These are phyloP conservation scores for Notodromas monacha DNA, from an alignment of 2,888 invertebrate species.

Conservation along the genomic window DNA sequence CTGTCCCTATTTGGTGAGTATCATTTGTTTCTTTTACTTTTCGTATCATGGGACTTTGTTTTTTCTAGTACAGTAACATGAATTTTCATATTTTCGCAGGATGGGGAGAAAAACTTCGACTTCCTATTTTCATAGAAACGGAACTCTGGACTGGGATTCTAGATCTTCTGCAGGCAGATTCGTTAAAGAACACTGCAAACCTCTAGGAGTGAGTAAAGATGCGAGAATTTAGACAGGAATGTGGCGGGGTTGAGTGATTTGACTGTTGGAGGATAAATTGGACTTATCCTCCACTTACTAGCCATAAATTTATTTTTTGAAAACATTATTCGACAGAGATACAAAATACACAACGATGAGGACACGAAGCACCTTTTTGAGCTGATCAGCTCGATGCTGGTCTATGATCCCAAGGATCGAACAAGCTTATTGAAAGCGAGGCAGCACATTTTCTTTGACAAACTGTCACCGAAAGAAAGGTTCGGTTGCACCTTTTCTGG, in stretches of 20 bases:
- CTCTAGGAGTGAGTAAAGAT: too few species aligned
- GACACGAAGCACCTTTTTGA: not conserved
- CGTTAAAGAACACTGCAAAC: too few species aligned
- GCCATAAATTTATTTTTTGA: too few species aligned
- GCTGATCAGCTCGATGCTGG: not conserved
- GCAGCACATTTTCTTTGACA: constrained; percentile 1
- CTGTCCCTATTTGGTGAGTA: constrained; percentile 22
- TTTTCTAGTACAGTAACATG: too few species aligned
- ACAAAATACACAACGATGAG: not conserved
- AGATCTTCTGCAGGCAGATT: too few species aligned
- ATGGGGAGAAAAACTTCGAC: constrained; percentile 15
- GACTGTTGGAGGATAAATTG: too few species aligned
- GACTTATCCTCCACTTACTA: too few species aligned
- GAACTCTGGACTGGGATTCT: not conserved
- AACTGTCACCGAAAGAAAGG: not conserved
- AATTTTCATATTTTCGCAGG: too few species aligned
- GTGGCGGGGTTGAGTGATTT: too few species aligned
- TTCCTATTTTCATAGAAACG: constrained; percentile 21
- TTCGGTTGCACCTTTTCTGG: too few species aligned
- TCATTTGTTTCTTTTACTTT: constrained; percentile 15
- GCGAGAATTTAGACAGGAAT: too few species aligned
- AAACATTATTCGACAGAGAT: too few species aligned
- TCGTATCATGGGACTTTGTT: not conserved
- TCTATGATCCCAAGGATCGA: not conserved
- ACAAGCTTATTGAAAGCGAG: not conserved